phyloP scores from a whole-genome alignment of 2,113 vertebrate species.

The Ctenodactylus gundi region DNA sequence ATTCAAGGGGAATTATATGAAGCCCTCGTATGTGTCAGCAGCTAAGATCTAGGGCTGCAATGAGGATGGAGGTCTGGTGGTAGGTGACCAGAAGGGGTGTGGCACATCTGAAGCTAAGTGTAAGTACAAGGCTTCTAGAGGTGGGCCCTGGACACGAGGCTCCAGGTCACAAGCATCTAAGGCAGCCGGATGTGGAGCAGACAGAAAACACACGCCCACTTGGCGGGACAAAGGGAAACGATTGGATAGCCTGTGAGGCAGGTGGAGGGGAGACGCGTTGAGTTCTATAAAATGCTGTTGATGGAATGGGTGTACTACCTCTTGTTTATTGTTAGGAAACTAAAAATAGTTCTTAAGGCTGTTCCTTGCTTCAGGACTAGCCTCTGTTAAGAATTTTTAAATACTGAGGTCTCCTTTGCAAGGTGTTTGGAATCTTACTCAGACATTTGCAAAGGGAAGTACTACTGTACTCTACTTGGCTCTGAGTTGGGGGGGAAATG shows the following conservation, averaged over 20 bases:
- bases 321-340: not conserved
- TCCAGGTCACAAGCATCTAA: not conserved
- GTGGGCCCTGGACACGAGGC: rapidly evolving
- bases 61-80: not conserved
- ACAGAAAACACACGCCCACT: not conserved
- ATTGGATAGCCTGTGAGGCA: not conserved
- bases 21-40: not conserved
- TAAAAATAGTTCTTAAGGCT: not conserved
- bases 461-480: not conserved
- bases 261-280: not conserved
- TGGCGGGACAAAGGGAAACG: not conserved
- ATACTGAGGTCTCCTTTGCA: not conserved
- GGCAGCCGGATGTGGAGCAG: not conserved
- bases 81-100: not conserved
- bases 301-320: too few species aligned
- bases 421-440: not conserved
- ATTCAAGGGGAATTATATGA: not conserved
- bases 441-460: not conserved
- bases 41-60: not conserved
- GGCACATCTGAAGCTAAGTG: not conserved
- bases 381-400: not conserved
- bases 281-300: too few species aligned
- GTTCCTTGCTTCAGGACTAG: not conserved
- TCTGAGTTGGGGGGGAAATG: not conserved
- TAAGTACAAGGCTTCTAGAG: not conserved